Evolutionary conservation across 1,140 invertebrate species (phyloP).

Genomic region (Holcopasites calliopsidis): DNA sequence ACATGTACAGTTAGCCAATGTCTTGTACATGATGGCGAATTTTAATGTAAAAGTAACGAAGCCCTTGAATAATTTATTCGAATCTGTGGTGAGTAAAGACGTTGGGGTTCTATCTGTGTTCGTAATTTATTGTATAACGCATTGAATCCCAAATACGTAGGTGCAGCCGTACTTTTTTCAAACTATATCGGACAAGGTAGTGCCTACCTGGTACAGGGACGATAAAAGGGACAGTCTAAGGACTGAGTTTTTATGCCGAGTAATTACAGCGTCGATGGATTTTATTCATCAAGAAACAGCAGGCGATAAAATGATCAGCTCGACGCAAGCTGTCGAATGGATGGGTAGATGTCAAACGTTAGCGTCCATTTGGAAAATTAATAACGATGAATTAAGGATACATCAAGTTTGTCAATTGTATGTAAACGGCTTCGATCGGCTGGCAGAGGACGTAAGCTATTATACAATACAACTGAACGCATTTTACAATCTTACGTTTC

Average conservation of each 20-base stretch:
- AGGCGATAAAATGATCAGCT: constrained; percentile 78
- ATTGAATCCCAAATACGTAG: constrained; percentile 46
- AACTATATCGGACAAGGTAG: constrained; percentile 78
- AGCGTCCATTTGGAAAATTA: constrained; percentile 89
- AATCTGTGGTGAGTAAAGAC: constrained; percentile 81
- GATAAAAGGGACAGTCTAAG: constrained; percentile 79
- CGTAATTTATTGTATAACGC: neutral
- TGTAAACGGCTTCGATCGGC: constrained; percentile 86
- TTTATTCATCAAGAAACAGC: constrained; percentile 80
- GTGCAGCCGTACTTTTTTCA: constrained; percentile 80
- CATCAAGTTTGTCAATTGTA: constrained; percentile 90
- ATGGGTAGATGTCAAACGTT: constrained; percentile 86
- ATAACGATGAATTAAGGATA: constrained; percentile 86
- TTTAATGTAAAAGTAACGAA: constrained; percentile 89
- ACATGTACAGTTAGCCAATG: constrained; percentile 88
- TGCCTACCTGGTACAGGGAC: constrained; percentile 76
- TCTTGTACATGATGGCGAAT: constrained; percentile 88
- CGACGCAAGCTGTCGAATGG: constrained; percentile 83
- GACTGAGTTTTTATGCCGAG: constrained; percentile 83
- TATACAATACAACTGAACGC: neutral
- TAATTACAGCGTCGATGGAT: constrained; percentile 85
- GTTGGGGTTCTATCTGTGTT: neutral
- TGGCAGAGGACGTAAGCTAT: constrained; percentile 85
- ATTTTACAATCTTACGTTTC: neutral
- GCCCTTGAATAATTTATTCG: constrained; percentile 88